phyloP scores from a whole-genome alignment of 2,888 invertebrate species.

The Gastracanthus pulcherrimus region DNA sequence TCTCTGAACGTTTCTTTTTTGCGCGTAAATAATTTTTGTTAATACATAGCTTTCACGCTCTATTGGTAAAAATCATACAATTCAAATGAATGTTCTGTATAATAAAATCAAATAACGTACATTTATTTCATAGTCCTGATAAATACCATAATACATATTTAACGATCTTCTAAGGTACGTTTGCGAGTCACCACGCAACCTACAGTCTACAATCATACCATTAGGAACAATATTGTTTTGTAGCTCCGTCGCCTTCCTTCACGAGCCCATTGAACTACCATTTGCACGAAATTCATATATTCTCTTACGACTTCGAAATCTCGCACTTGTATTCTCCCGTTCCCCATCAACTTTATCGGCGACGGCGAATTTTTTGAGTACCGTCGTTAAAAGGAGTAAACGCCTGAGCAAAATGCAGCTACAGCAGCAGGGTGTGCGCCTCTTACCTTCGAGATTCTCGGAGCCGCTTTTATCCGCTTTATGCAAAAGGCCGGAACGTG shows the following conservation, averaged over 20 bases:
- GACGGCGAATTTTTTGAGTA: constrained; percentile 7
- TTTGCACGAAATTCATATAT: constrained; percentile 15
- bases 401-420: background rate
- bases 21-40: too few species aligned
- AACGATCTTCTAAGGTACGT: too few species aligned
- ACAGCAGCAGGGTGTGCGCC: background rate
- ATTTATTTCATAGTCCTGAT: background rate
- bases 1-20: too few species aligned
- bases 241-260: too few species aligned
- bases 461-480: constrained; percentile 1
- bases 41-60: too few species aligned
- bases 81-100: too few species aligned
- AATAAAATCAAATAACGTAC: too few species aligned
- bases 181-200: too few species aligned
- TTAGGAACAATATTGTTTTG: too few species aligned
- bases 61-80: too few species aligned
- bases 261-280: too few species aligned
- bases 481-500: constrained; percentile 15
- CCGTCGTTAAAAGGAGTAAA: constrained; percentile 27
- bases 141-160: background rate
- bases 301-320: constrained; percentile 13
- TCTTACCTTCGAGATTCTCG: background rate
- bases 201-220: too few species aligned
- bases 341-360: background rate
- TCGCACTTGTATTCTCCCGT: constrained; percentile 15